phyloP scores from a whole-genome alignment of 2,888 invertebrate species.

The Parnassius apollo region DNA sequence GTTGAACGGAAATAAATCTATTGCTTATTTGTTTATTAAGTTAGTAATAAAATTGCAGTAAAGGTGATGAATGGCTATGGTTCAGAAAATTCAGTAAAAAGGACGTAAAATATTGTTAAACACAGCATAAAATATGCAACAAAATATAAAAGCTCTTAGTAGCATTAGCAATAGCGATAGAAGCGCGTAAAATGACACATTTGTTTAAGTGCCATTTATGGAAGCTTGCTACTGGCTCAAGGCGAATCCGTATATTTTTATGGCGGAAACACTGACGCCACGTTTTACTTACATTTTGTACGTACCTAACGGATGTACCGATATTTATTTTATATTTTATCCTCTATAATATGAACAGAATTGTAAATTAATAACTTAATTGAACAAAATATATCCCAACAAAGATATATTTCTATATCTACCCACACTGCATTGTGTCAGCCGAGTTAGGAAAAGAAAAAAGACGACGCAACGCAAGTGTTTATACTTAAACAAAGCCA shows the following conservation, averaged over 20 bases:
- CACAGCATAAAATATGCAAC: conserved; percentile 51
- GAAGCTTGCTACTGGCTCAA: conserved; percentile 31
- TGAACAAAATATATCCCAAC: too few relatives aligned
- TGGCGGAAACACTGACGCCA: conserved; percentile 33
- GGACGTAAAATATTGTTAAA: conserved; percentile 48
- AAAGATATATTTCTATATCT: too few relatives aligned
- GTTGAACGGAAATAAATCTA: not conserved
- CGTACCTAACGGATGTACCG: conserved; percentile 12
- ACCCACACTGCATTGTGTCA: too few relatives aligned
- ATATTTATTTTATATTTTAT: conserved; percentile 19
- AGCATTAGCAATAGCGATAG: conserved; percentile 34
- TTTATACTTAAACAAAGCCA: too few relatives aligned
- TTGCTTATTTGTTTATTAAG: conserved; percentile 8
- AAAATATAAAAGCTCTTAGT: conserved; percentile 37
- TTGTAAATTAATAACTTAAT: too few relatives aligned
- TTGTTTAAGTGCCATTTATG: conserved; percentile 51
- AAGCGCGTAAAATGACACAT: conserved; percentile 46
- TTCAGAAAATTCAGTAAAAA: conserved; percentile 34
- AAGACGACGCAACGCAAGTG: too few relatives aligned
- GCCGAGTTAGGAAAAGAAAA: too few relatives aligned
- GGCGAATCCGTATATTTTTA: conserved; percentile 34
- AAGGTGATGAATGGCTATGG: conserved; percentile 15
- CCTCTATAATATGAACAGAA: not conserved
- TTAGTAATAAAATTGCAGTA: conserved; percentile 13
- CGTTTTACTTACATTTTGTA: conserved; percentile 28